Conservation (phyloP, 2,113 vertebrate genomes). For the Burhinus oedicnemus region DNA sequence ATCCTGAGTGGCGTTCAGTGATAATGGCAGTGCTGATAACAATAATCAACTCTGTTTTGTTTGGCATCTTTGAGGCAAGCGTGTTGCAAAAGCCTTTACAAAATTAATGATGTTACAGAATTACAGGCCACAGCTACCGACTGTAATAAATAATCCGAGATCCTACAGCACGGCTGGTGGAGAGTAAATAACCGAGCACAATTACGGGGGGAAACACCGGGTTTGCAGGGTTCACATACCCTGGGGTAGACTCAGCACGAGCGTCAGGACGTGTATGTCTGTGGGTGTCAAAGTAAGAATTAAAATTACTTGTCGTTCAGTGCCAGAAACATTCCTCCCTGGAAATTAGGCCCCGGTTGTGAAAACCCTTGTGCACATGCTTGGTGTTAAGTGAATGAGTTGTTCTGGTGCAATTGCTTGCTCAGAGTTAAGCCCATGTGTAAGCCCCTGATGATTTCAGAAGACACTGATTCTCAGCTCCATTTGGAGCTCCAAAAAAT, state of each 20-base stretch:
- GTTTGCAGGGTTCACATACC: not conserved
- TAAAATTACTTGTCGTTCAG: not conserved
- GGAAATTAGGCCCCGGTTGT: not conserved
- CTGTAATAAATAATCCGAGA: not conserved
- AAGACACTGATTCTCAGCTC: too few species aligned
- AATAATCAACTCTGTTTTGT: not conserved
- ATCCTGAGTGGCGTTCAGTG: not conserved
- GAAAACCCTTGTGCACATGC: not conserved
- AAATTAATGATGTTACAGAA: not conserved
- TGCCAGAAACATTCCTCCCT: not conserved
- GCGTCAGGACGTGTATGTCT: not conserved
- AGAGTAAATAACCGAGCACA: not conserved
- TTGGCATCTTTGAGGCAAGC: not conserved
- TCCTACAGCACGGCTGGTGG: not conserved
- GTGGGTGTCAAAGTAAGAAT: not conserved
- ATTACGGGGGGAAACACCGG: not conserved
- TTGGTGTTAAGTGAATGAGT: not conserved
- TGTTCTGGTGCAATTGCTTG: not conserved
- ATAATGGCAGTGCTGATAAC: not conserved
- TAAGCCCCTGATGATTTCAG: not conserved
- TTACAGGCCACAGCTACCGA: not conserved
- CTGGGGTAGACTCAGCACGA: not conserved
- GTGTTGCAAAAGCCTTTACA: not conserved
- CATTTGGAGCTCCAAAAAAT: not conserved
- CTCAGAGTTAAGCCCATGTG: not conserved